Evolutionary conservation across 2,888 invertebrate species (phyloP), one percentile per base, ranked within the genome.

Genomic region (Trisateles emortualis): DNA sequence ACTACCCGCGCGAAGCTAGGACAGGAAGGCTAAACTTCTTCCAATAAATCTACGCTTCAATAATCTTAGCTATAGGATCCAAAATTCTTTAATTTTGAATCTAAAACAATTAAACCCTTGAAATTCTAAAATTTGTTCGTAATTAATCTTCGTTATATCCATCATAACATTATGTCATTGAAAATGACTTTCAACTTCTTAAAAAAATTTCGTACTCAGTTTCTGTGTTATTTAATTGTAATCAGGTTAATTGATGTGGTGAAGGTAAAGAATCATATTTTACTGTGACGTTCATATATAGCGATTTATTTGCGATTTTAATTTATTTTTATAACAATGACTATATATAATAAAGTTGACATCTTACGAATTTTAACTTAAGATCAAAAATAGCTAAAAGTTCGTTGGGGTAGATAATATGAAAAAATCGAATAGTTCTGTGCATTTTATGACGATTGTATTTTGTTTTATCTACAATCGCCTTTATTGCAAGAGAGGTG

Each of bases 91-190:
- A 61, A 68, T 64, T 68, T 45, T 64, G 52, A 67, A 57, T 56
- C 60, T 53, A 49, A 55, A 52, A 64, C 64, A 56, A 71, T 68
- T 57, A 52, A 68, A 64, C 50, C 52, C 53, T 38, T 48, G 38
- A 55, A 71, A 71, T 64, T 68, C 68, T 51, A 43, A 64, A 72
- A 68, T 68, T 52, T 56, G 43, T n/a, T 35, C 52, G 65, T 58
- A 59, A 68, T 68, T 68, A 61, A 68, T 68, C 68, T 72, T 64
- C 61, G 46, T 70, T 59, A 68, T 46, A 52, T 44, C 22, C 56
- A 45, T n/a, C n/a, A n/a, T n/a, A n/a, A 22, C 35, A 30, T 11
- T 33, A 42, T 71, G 68, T 68, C 61, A 72, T 72, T 68, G 45
- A 30, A 61, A 68, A 40, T 72, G 69, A 68, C 68, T 68, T 59